phyloP scores from a whole-genome alignment of 30 jellyfish, hydroid and myxozoan genomes.

The Turritopsis dohrnii region DNA sequence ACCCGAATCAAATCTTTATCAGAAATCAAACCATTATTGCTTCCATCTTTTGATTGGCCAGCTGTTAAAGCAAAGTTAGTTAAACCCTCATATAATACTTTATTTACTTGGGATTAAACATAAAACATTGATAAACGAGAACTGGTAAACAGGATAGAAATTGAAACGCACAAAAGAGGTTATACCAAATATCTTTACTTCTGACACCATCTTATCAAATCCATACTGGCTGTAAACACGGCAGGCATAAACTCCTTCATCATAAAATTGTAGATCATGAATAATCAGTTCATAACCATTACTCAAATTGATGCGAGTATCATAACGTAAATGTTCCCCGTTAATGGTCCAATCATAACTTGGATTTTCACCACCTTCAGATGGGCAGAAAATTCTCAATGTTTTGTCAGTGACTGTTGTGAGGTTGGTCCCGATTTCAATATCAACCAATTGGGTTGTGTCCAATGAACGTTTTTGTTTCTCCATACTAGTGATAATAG shows the following conservation, averaged over 20 bases:
- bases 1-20: background rate
- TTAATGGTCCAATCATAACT: slow-evolving; percentile 66
- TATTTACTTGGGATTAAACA: no score
- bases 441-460: slow-evolving; percentile 25
- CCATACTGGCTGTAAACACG: slow-evolving; percentile 67
- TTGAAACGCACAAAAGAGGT: no score
- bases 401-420: slow-evolving; percentile 62
- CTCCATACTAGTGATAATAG: slow-evolving; percentile 61
- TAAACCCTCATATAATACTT: no score
- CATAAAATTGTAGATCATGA: slow-evolving; percentile 50
- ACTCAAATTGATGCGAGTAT: slow-evolving; percentile 30
- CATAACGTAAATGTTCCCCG: slow-evolving; percentile 46
- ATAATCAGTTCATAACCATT: slow-evolving; percentile 49
- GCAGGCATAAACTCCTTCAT: slow-evolving; percentile 74
- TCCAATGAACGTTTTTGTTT: slow-evolving; percentile 24
- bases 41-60: slow-evolving; percentile 9
- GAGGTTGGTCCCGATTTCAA: slow-evolving; percentile 75
- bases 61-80: background rate
- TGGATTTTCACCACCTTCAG: slow-evolving; percentile 49
- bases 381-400: slow-evolving; percentile 60
- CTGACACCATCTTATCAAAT: slow-evolving; percentile 42
- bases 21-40: background rate
- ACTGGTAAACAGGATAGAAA: no score
- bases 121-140: no score
- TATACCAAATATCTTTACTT: slow-evolving; percentile 55